These are phyloP conservation scores for Chelmon rostratus DNA, from an alignment of 2,797 vertebrate genomes.

Conservation along the genomic window DNA sequence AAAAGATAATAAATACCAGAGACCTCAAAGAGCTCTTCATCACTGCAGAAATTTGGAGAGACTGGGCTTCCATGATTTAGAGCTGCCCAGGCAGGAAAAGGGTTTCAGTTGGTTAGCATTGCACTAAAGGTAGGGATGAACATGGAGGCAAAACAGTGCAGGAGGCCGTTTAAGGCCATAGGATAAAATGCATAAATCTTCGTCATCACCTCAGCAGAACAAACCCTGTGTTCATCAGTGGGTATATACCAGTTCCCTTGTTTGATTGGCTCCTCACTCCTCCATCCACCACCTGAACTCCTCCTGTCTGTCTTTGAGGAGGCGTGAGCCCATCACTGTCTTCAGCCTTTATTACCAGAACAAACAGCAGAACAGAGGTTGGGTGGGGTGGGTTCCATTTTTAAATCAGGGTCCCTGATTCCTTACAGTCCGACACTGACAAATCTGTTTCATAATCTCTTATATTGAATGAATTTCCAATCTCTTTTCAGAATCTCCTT, in stretches of 20 bases:
- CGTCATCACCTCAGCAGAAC: neutral
- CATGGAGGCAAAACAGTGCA: constrained; percentile 30
- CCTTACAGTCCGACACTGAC: too few relatives aligned
- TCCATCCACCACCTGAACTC: neutral
- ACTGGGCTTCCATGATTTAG: constrained; percentile 6
- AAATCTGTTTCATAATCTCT: too few relatives aligned
- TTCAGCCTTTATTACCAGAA: neutral
- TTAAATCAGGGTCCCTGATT: too few relatives aligned
- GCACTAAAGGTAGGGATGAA: constrained; percentile 9
- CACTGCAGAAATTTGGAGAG: constrained; percentile 24
- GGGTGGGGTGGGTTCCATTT: too few relatives aligned
- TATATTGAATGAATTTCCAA: too few relatives aligned
- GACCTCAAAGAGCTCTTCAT: constrained; percentile 33
- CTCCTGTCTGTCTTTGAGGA: too few relatives aligned
- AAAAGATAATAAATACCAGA: constrained; percentile 63
- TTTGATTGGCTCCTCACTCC: neutral
- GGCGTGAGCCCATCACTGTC: too few relatives aligned
- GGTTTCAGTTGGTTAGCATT: neutral
- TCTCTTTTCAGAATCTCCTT: too few relatives aligned
- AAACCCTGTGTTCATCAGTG: constrained; percentile 9
- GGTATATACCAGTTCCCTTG: constrained; percentile 22
- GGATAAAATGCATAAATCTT: constrained; percentile 36
- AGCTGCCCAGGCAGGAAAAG: neutral
- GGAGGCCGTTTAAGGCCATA: constrained; percentile 20
- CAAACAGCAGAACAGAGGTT: neutral